Evolutionary conservation across 1,140 invertebrate genomes (phyloP).

Genomic region (Prorops nasuta): DNA sequence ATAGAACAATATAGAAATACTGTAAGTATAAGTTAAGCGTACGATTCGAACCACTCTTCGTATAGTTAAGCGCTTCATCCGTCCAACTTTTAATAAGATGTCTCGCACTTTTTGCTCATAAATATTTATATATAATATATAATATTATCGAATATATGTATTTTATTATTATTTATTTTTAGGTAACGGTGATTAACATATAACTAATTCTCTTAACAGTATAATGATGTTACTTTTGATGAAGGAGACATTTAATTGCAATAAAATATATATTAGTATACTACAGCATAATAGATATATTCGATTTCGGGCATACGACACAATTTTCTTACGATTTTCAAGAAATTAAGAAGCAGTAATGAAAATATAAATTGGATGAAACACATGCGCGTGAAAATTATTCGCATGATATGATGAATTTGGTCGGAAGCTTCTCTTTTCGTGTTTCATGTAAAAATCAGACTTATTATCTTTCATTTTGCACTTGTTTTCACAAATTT

Average conservation of each 20-base stretch:
- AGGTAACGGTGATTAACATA: slow-evolving; percentile 9
- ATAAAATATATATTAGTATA: slow-evolving; percentile 3
- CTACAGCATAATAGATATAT: too few species aligned
- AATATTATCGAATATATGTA: slow-evolving; percentile 18
- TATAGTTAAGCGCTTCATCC: slow-evolving; percentile 27
- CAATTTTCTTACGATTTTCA: background rate
- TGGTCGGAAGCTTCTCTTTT: slow-evolving; percentile 19
- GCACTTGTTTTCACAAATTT: slow-evolving; percentile 1
- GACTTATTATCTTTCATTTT: slow-evolving; percentile 9
- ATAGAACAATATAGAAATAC: slow-evolving; percentile 8
- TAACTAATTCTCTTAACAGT: slow-evolving; percentile 13
- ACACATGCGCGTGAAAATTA: too few species aligned
- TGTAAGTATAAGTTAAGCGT: slow-evolving; percentile 30
- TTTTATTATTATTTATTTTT: background rate
- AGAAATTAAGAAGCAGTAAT: background rate
- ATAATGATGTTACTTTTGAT: background rate
- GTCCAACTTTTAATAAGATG: slow-evolving; percentile 11
- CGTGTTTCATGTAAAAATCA: slow-evolving; percentile 16
- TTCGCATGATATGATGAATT: slow-evolving; percentile 22
- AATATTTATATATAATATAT: slow-evolving; percentile 19
- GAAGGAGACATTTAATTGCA: slow-evolving; percentile 17
- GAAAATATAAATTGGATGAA: slow-evolving; percentile 11
- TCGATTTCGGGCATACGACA: background rate
- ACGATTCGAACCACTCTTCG: slow-evolving; percentile 30
- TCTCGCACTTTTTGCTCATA: slow-evolving; percentile 6